Evolutionary conservation across 2,888 invertebrate genomes (phyloP).

Genomic region (Smittia aterrima): DNA sequence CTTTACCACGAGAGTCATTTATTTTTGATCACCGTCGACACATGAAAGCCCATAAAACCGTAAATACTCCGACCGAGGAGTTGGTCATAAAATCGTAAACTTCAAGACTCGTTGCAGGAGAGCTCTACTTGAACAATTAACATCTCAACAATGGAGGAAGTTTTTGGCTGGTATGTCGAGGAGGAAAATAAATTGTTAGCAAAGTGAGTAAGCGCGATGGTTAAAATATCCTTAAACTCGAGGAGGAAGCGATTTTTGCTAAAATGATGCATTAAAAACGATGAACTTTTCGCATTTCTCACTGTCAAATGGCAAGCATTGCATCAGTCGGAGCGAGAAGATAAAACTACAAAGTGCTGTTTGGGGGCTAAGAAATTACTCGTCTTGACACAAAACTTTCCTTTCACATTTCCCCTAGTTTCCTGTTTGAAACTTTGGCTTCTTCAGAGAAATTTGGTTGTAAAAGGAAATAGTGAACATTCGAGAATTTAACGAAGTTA

Average conservation of each 20-base stretch:
- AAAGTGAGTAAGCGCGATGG: background rate
- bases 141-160: slow-evolving; percentile 10
- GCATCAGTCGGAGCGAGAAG: background rate
- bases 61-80: background rate
- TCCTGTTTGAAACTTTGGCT: background rate
- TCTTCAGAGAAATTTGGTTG: background rate
- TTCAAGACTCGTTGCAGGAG: slow-evolving; percentile 1
- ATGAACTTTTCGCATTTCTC: slow-evolving; percentile 25
- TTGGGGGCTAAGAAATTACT: background rate
- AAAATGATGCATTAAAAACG: slow-evolving; percentile 7
- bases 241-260: background rate
- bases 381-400: slow-evolving; percentile 10
- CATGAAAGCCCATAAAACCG: slow-evolving; percentile 5
- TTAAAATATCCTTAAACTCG: background rate
- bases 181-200: background rate
- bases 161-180: background rate
- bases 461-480: background rate
- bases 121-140: background rate
- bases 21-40: slow-evolving; percentile 25
- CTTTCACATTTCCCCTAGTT: slow-evolving; percentile 14
- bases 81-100: background rate
- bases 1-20: slow-evolving; percentile 24
- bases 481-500: background rate
- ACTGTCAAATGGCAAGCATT: slow-evolving; percentile 8
- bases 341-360: background rate